Evolutionary conservation across 1,140 invertebrate species (phyloP).

Genomic region (Oryzaephilus surinamensis): DNA sequence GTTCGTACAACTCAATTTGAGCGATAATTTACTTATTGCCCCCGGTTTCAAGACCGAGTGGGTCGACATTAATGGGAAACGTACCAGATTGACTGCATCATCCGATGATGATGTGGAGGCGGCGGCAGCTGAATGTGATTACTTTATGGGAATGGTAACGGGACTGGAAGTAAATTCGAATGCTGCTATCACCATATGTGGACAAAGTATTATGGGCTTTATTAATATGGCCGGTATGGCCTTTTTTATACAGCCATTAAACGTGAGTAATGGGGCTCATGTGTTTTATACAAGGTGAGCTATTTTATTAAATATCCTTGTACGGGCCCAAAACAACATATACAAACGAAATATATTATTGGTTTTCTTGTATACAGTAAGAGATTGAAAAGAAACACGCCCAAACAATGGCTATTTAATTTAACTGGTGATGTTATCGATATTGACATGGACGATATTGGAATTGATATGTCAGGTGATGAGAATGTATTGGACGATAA

Average conservation of each 20-base stretch:
- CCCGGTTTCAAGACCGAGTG: constrained; percentile 17
- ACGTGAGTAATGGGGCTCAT: constrained; percentile 13
- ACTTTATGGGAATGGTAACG: constrained; percentile 18
- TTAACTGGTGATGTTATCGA: constrained; percentile 38
- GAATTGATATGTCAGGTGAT: not conserved
- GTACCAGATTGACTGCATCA: too few relatives aligned
- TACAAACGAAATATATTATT: too few relatives aligned
- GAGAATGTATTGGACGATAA: not conserved
- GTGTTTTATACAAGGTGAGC: too few relatives aligned
- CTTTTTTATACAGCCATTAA: constrained; percentile 37
- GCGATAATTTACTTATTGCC: constrained; percentile 16
- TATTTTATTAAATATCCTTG: too few relatives aligned
- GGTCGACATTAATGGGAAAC: constrained; percentile 11
- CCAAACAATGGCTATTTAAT: constrained; percentile 33
- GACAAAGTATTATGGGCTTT: constrained; percentile 34
- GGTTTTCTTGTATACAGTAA: constrained; percentile 5
- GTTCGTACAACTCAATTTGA: constrained; percentile 12
- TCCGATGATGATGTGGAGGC: too few relatives aligned
- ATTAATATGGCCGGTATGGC: constrained; percentile 26
- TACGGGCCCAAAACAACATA: too few relatives aligned
- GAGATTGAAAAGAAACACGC: constrained; percentile 2
- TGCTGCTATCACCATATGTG: constrained; percentile 37
- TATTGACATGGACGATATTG: constrained; percentile 12
- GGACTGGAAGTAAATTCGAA: constrained; percentile 27
- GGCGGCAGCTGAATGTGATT: too few relatives aligned